Base-by-base conservation (phyloP, 2,113 vertebrate species). In the Solea senegalensis region DNA sequence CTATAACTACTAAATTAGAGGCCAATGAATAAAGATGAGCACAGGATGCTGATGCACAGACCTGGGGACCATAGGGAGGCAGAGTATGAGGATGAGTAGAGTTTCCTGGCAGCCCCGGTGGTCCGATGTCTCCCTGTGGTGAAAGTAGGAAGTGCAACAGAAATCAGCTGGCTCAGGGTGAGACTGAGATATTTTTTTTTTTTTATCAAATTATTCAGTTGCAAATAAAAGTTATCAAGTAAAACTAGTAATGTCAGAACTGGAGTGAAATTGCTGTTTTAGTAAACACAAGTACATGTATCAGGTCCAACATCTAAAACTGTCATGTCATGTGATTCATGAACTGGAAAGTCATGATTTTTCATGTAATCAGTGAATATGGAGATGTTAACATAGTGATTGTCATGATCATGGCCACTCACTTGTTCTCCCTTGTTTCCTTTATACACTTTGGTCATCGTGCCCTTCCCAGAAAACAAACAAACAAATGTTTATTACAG, bases 361-460 rank as follows among this genome's bases (percentile, higher is more conserved):
- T 34, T 34, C 34, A 34, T 6, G 34, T 34, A 34, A 34, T 34
- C 34, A 34, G 34, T 34, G 34, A 34, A 34, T 34, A 2, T 4
- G 34, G 34, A 34, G 34, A 34, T 2, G 34, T 34, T 34, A 34
- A 6, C 34, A 34, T 10, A 12, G 45, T 48, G 45, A 48, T 12
- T 14, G 11, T 48, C 9, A 10, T 11, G 69, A 56, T 74, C 48
- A 54, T 3, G 14, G 14, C 39, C 9, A 93, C 96, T 95, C 89
- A 97, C 96, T 13, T 66, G 28, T 1, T 93, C 88, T 60, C 97
- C 97, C 70, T 73, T 94, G 14, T 91, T 83, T 72, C 97, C 97
- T 48, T 87, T 86, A 0, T 91, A 74, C 53, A 80, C 76, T 40
- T 87, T 59, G 26, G 85, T 81, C 86, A 89, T 88, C 0, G 84